Conservation (phyloP, 2,113 vertebrate genomes). For the Perca fluviatilis region DNA sequence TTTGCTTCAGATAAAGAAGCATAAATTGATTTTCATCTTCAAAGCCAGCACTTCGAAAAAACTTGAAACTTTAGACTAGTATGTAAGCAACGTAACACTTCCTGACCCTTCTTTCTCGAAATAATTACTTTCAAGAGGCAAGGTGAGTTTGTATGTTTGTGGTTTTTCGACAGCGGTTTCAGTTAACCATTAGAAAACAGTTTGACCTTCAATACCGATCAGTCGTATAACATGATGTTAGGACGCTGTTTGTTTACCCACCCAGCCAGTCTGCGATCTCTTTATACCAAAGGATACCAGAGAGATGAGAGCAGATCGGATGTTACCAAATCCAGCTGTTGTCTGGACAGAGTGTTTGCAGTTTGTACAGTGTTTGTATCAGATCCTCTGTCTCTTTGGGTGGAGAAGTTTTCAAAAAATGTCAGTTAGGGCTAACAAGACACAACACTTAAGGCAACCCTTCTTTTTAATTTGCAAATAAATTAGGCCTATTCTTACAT, state of each 20-base stretch:
- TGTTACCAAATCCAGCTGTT: conserved; percentile 26
- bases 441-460: neutral
- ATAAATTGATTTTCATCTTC: neutral
- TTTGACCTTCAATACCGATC: neutral
- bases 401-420: conserved; percentile 23
- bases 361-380: conserved; percentile 12
- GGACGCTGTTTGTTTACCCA: neutral
- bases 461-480: conserved; percentile 17
- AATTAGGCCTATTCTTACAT: neutral
- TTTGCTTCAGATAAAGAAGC: neutral
- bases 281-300: conserved; percentile 45
- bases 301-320: conserved; percentile 22
- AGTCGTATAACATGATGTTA: neutral
- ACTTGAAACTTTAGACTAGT: no score
- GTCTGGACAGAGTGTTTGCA: conserved; percentile 12
- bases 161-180: neutral
- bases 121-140: neutral
- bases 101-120: neutral
- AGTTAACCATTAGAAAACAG: neutral
- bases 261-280: neutral
- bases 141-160: neutral
- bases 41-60: neutral
- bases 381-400: conserved; percentile 12
- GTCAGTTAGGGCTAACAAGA: neutral
- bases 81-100: neutral